Evolutionary conservation across 1,140 invertebrate species (phyloP).

Genomic region (Drosophila suzukii): DNA sequence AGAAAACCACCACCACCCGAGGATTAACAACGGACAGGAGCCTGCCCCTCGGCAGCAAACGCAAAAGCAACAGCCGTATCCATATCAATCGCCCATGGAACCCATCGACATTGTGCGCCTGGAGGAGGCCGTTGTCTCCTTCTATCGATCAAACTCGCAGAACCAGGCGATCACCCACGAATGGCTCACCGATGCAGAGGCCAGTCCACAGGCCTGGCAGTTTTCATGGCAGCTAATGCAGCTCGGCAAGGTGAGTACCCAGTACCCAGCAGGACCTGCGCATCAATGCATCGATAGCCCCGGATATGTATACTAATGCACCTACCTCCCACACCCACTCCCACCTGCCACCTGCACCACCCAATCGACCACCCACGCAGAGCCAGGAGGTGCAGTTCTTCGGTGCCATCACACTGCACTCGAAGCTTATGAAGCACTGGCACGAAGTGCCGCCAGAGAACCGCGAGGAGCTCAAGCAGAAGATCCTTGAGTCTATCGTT

Average conservation of each 20-base stretch:
- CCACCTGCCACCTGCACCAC: not conserved
- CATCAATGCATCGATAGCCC: slow-evolving; percentile 41
- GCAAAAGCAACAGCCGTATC: not conserved
- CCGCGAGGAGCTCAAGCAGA: slow-evolving; percentile 90
- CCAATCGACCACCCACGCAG: slow-evolving; percentile 84
- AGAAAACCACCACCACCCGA: slow-evolving; percentile 13
- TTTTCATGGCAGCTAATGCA: slow-evolving; percentile 94
- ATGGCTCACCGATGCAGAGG: slow-evolving; percentile 92
- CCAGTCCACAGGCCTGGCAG: slow-evolving; percentile 93
- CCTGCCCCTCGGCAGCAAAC: slow-evolving; percentile 17
- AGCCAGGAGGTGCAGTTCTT: slow-evolving; percentile 95
- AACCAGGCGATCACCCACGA: slow-evolving; percentile 91
- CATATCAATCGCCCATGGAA: slow-evolving; percentile 37
- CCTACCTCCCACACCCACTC: slow-evolving; percentile 11
- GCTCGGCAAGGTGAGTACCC: slow-evolving; percentile 88
- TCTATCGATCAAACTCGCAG: slow-evolving; percentile 79
- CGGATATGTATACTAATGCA: slow-evolving; percentile 47
- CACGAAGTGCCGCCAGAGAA: slow-evolving; percentile 92
- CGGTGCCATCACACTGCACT: slow-evolving; percentile 94
- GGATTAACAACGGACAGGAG: slow-evolving; percentile 5
- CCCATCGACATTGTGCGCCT: slow-evolving; percentile 71
- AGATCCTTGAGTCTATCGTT: slow-evolving; percentile 91
- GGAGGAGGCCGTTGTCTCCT: slow-evolving; percentile 78
- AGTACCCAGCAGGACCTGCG: slow-evolving; percentile 39
- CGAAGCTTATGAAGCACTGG: slow-evolving; percentile 94